These are phyloP conservation scores for Oxygymnocypris stewartii DNA, from an alignment of 2,113 vertebrate genomes.

Conservation along the genomic window DNA sequence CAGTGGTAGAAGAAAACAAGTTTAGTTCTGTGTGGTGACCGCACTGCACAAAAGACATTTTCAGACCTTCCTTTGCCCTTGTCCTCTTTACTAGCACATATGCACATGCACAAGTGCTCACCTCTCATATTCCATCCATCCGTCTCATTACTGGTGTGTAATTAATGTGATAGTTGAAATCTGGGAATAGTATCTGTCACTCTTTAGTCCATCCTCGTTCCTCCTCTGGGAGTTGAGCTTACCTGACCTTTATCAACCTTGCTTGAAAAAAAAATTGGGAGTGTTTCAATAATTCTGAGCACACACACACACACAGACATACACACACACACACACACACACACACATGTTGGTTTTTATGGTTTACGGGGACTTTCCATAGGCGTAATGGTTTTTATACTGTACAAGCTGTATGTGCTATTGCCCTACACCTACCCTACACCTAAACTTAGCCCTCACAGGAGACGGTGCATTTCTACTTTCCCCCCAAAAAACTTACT, in stretches of 20 bases:
- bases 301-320: slow-evolving; percentile 18
- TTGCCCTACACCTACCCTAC: too few species aligned
- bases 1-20: not conserved
- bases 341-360: too few species aligned
- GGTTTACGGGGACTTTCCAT: too few species aligned
- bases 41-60: slow-evolving; percentile 14
- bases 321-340: slow-evolving; percentile 9
- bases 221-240: slow-evolving; percentile 40
- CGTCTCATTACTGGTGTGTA: slow-evolving; percentile 63
- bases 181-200: slow-evolving; percentile 41
- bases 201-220: slow-evolving; percentile 40
- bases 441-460: too few species aligned
- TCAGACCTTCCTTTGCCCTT: slow-evolving; percentile 41
- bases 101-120: not conserved
- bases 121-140: slow-evolving; percentile 45
- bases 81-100: not conserved
- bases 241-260: slow-evolving; percentile 22
- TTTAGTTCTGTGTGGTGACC: slow-evolving; percentile 21
- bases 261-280: not conserved
- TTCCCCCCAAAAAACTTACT: too few species aligned
- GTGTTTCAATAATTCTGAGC: not conserved
- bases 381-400: too few species aligned
- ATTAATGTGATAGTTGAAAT: slow-evolving; percentile 48
- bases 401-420: too few species aligned
- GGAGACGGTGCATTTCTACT: too few species aligned